These are phyloP conservation scores for Leptinotarsa undecemlineata DNA, from an alignment of 1,140 invertebrate species.

Conservation along the genomic window DNA sequence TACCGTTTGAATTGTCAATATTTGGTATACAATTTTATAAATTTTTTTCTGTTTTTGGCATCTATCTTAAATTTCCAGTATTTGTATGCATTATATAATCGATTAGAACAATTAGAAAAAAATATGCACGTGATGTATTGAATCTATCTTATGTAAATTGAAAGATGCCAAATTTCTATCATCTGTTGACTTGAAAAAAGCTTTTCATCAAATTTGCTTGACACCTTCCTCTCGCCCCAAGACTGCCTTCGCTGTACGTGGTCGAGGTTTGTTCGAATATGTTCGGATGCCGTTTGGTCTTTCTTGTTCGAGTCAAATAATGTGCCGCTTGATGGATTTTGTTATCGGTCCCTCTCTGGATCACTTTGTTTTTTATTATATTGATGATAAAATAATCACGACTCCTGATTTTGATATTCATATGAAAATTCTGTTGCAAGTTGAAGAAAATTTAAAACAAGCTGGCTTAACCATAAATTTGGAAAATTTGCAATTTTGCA, in stretches of 20 bases:
- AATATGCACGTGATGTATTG: no score
- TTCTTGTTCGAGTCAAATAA: not conserved
- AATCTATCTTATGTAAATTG: not conserved
- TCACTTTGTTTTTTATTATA: not conserved
- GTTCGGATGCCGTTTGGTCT: not conserved
- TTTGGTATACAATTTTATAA: no score
- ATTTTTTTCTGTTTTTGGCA: no score
- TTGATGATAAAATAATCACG: not conserved
- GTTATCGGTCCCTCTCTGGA: not conserved
- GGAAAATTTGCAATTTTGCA: no score
- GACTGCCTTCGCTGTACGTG: slow-evolving; percentile 36
- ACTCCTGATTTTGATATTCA: not conserved
- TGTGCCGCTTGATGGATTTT: not conserved
- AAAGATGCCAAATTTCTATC: slow-evolving; percentile 20
- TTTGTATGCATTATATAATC: no score
- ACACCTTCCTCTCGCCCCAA: slow-evolving; percentile 31
- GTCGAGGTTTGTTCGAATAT: slow-evolving; percentile 41
- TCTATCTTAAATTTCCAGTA: no score
- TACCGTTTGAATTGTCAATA: no score
- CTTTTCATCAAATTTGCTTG: slow-evolving; percentile 42
- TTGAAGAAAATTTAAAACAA: no score
- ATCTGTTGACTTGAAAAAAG: slow-evolving; percentile 39
- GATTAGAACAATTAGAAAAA: no score
- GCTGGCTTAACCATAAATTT: no score
- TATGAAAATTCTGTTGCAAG: not conserved